phyloP scores from a whole-genome alignment of 2,113 vertebrate genomes.

The Eulemur macaco region DNA sequence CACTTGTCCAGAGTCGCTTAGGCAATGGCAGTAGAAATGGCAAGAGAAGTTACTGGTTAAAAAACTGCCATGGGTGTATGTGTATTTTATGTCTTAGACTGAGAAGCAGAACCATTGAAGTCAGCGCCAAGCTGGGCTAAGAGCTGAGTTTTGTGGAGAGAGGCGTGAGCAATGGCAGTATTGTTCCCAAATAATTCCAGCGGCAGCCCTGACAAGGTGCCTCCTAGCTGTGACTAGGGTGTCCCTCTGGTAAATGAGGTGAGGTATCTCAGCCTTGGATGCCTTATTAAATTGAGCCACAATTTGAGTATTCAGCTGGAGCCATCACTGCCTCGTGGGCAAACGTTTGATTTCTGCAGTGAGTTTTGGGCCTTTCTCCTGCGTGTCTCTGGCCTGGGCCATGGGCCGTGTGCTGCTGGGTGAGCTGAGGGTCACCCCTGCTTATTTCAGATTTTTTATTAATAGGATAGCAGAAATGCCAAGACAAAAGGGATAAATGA shows the following conservation, averaged over 20 bases:
- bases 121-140: background rate
- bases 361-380: background rate
- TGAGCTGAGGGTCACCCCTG: background rate
- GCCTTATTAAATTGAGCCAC: constrained; percentile 28
- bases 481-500: constrained; percentile 39
- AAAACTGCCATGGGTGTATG: background rate
- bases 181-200: background rate
- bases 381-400: background rate
- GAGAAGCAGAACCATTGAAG: background rate
- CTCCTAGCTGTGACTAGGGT: background rate
- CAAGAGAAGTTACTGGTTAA: background rate
- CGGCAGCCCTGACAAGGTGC: constrained; percentile 33
- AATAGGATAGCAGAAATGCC: constrained; percentile 26
- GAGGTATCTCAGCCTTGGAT: background rate
- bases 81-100: background rate
- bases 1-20: background rate
- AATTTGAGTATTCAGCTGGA: constrained; percentile 32
- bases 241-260: background rate
- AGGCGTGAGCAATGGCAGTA: background rate
- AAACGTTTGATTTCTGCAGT: background rate
- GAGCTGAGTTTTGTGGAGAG: constrained; percentile 8
- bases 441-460: constrained; percentile 38
- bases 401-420: background rate
- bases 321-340: background rate
- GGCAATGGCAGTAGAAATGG: too few species aligned